These are phyloP conservation scores for Parnassius glacialis DNA, from an alignment of 2,888 invertebrate genomes.

Conservation along the genomic window DNA sequence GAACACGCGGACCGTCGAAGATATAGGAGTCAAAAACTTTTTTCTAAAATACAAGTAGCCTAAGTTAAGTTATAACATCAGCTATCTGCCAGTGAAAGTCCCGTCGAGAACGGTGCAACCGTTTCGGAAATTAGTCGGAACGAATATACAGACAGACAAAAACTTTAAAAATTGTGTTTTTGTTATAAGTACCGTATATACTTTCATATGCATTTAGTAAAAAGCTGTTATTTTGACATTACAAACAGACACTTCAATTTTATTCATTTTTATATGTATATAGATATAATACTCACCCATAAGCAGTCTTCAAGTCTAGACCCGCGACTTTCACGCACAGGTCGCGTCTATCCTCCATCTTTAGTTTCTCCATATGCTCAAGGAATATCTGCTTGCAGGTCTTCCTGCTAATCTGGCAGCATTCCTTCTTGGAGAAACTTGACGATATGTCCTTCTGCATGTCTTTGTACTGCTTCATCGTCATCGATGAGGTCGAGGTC, in stretches of 20 bases:
- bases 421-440: constrained; percentile 56
- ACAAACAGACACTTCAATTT: too few relatives aligned
- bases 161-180: background rate
- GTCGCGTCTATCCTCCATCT: constrained; percentile 44
- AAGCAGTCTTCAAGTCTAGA: constrained; percentile 53
- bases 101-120: too few relatives aligned
- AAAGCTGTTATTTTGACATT: too few relatives aligned
- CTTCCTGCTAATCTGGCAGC: constrained; percentile 52
- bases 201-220: too few relatives aligned
- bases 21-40: too few relatives aligned
- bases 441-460: constrained; percentile 58
- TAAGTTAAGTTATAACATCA: too few relatives aligned
- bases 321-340: constrained; percentile 54
- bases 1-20: too few relatives aligned
- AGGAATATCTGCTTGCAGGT: constrained; percentile 54
- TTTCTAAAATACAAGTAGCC: too few relatives aligned
- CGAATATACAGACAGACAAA: background rate
- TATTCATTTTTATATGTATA: too few relatives aligned
- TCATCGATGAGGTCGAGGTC: constrained; percentile 30
- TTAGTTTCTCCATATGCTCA: constrained; percentile 49
- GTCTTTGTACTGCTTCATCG: constrained; percentile 60
- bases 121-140: background rate
- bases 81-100: too few relatives aligned
- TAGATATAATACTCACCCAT: constrained; percentile 49
- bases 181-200: too few relatives aligned